Evolutionary conservation across 2,888 invertebrate genomes (phyloP).

Genomic region (Rotaria macrura): DNA sequence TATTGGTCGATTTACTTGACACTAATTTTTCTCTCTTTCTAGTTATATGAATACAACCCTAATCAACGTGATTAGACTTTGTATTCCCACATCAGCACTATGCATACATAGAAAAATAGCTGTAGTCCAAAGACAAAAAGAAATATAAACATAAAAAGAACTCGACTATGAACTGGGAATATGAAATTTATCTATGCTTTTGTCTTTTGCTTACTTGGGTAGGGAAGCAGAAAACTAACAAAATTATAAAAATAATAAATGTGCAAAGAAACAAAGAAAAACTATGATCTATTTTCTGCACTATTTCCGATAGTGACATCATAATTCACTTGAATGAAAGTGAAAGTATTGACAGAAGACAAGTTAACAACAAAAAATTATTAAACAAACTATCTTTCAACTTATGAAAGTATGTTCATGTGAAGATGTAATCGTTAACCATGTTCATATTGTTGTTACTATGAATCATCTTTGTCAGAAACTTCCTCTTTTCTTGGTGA

Average conservation of each 20-base stretch:
- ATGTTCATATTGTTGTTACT: background rate
- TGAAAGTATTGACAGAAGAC: background rate
- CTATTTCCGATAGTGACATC: background rate
- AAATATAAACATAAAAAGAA: background rate
- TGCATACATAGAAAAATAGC: background rate
- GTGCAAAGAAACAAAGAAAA: background rate
- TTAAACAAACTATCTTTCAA: background rate
- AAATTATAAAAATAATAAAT: background rate
- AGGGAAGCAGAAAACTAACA: background rate
- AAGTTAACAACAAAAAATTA: background rate
- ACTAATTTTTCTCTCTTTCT: background rate
- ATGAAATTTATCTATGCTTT: background rate
- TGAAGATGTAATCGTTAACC: background rate
- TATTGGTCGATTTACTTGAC: background rate
- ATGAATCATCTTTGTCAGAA: background rate
- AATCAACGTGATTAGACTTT: background rate
- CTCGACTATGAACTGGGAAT: background rate
- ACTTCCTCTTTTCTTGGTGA: no score
- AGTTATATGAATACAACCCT: background rate
- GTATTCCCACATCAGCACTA: background rate
- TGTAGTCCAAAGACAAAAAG: background rate
- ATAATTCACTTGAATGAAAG: background rate
- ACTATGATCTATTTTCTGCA: background rate
- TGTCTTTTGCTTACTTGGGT: background rate
- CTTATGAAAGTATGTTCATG: background rate